Evolutionary conservation across 1,140 invertebrate genomes (phyloP), one percentile per base, ranked within the genome.

Genomic region (Drosophila triauraria): DNA sequence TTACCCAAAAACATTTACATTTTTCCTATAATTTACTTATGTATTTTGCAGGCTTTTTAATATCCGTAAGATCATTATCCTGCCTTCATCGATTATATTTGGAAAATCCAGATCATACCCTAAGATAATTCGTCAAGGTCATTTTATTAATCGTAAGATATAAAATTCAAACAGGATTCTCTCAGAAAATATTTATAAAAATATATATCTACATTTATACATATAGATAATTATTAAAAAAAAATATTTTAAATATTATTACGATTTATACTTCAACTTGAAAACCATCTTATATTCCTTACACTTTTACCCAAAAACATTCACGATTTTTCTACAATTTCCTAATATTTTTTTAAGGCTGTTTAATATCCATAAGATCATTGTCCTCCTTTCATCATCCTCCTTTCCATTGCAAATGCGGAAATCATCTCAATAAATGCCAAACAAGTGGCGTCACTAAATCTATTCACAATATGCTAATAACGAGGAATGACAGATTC

Each of bases 361-460:
- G 6, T 12, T 6, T 17, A 25, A n/a, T 2, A 27, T 27, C 3
- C 6, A 15, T 7, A 13, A 1, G 13, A 53, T 35, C 6, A 35
- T 23, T 15, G 13, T 9, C 25, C 32, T 15, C 42, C 7, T 17
- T 15, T 7, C 0, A n/a, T 1, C 6, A 4, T 9, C 2, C 5
- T 5, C 8, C 6, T n/a, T 20, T 2, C 2, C 20, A 20, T 32
- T 12, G 1, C 32, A 25, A 60, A 60, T 43, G 43, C 74, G 74
- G 74, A 77, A 60, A 68, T 38, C 2, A 23, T 23, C 20, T 5
- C 9, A 23, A 5, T 4, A 50, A 50, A 72, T 77, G 5, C 43
- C 54, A 40, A 46, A 20, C 10, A 20, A 69, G 10, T 77, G 30
- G 56, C 75, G 74, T 77, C 75, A 77, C 56, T 25, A 10, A 43